Conservation (phyloP, 2,797 vertebrate genomes). For the Todus mexicanus region DNA sequence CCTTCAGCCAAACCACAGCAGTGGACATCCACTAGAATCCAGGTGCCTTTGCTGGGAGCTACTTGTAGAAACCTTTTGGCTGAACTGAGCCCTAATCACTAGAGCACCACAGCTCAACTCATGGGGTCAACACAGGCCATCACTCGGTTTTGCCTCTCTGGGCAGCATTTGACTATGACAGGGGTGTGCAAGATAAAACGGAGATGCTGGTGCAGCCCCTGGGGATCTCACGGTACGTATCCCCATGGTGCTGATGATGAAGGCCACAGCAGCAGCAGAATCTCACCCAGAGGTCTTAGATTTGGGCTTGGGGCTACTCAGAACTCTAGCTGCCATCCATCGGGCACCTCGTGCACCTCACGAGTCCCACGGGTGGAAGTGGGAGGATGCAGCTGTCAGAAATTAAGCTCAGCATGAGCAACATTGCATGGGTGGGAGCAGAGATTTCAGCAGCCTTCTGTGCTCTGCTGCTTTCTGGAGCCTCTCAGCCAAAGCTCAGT, state of each 20-base stretch:
- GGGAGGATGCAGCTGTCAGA: background rate
- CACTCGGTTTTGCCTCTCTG: background rate
- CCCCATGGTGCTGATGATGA: background rate
- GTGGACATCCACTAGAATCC: background rate
- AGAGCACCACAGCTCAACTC: background rate
- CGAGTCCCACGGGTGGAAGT: background rate
- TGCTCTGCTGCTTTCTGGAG: background rate
- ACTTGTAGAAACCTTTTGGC: background rate
- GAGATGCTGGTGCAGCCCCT: background rate
- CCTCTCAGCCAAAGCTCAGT: background rate
- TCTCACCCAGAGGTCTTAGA: background rate
- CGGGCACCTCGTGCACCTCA: background rate
- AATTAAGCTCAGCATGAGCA: background rate
- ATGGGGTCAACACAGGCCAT: background rate
- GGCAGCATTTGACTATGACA: background rate
- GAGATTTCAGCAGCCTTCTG: background rate
- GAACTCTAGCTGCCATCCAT: background rate
- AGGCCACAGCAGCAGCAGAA: background rate
- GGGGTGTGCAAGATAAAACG: background rate
- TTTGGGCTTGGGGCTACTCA: background rate
- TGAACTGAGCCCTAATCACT: background rate
- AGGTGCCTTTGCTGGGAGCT: background rate
- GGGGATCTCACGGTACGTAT: background rate
- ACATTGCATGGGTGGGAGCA: background rate
- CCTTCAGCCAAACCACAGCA: background rate